phyloP scores from a whole-genome alignment of 2,888 invertebrate genomes.

The Cataglyphis livida region DNA sequence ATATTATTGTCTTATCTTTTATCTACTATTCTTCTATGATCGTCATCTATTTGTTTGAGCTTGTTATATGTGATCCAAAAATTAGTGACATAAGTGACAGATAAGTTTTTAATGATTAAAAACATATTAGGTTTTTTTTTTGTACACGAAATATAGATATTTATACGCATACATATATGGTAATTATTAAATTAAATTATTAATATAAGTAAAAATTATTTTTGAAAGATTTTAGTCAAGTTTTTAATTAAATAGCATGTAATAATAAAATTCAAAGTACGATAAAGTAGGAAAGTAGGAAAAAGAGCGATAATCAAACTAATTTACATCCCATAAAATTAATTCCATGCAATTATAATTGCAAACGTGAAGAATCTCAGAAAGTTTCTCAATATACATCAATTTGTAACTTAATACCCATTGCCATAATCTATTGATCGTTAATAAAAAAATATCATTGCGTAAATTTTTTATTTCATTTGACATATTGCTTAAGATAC shows the following conservation, averaged over 20 bases:
- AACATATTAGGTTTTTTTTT: not conserved
- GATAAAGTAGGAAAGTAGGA: not conserved
- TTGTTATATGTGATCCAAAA: constrained; percentile 7
- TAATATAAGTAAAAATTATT: not conserved
- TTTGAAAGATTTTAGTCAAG: constrained; percentile 2
- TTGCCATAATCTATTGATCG: constrained; percentile 7
- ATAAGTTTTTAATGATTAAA: not conserved
- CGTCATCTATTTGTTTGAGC: not conserved
- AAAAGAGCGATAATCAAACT: constrained; percentile 38
- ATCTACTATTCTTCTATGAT: not conserved
- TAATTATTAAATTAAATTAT: not conserved
- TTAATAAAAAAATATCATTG: not conserved
- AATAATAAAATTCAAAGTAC: not conserved
- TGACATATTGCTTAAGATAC: not conserved
- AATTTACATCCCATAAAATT: not conserved
- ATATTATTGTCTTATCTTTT: constrained; percentile 15
- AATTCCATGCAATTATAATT: not conserved
- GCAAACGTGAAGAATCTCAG: not conserved
- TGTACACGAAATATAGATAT: not conserved
- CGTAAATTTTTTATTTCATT: not conserved
- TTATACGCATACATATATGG: not conserved
- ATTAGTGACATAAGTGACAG: constrained; percentile 12
- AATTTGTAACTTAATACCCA: not conserved
- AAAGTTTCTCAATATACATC: not conserved
- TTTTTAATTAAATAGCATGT: constrained; percentile 11